Evolutionary conservation across 2,797 vertebrate genomes (phyloP).

Genomic region (Cottoperca gobio): DNA sequence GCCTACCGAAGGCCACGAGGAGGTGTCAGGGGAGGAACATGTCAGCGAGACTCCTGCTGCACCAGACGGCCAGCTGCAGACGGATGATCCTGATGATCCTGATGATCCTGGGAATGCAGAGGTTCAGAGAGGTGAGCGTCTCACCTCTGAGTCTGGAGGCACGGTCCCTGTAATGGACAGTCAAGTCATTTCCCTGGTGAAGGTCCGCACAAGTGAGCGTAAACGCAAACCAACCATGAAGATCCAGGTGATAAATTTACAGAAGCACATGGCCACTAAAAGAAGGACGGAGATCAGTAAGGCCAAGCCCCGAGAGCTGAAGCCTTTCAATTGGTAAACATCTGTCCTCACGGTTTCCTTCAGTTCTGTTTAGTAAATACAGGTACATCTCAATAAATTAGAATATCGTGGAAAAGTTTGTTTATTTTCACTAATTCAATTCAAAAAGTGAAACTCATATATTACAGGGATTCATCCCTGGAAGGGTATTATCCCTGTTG

Average conservation of each 20-base stretch:
- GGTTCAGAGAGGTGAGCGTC: background rate
- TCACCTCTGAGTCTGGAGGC: background rate
- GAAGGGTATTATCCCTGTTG: too few species aligned
- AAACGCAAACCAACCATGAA: slow-evolving; percentile 76
- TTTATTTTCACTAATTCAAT: too few species aligned
- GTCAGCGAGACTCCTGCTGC: background rate
- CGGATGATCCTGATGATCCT: background rate
- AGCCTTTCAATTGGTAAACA: slow-evolving; percentile 56
- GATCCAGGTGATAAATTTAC: slow-evolving; percentile 67
- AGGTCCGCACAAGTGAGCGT: slow-evolving; percentile 70
- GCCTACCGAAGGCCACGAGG: slow-evolving; percentile 3
- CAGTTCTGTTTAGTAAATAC: too few species aligned
- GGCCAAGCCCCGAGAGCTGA: slow-evolving; percentile 21
- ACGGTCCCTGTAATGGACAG: background rate
- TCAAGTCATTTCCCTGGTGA: slow-evolving; percentile 7
- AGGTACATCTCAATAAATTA: too few species aligned
- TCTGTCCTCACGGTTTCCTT: background rate
- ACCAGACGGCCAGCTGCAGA: background rate
- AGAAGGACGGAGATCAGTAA: slow-evolving; percentile 36
- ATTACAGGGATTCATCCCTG: too few species aligned
- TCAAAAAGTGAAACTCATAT: too few species aligned
- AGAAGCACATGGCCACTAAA: slow-evolving; percentile 60
- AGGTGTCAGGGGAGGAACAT: background rate
- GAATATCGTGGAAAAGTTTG: too few species aligned
- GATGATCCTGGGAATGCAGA: background rate